phyloP scores from a whole-genome alignment of 2,797 vertebrate species.

The Masticophis lateralis region DNA sequence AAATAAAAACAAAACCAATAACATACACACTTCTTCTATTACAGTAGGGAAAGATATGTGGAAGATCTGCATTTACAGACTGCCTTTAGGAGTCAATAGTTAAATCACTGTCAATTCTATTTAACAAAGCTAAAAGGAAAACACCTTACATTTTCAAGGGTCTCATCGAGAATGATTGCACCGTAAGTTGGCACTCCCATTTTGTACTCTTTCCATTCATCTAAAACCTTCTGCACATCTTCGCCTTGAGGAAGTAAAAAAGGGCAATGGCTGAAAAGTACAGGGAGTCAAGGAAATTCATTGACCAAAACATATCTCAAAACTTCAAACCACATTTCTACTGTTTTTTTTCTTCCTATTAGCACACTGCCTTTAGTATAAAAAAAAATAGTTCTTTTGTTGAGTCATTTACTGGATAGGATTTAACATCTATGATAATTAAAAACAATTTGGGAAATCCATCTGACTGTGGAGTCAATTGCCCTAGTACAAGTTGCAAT shows the following conservation, averaged over 20 bases:
- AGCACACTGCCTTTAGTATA: background rate
- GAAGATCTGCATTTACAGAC: background rate
- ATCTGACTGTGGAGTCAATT: background rate
- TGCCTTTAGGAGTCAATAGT: background rate
- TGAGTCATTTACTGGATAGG: background rate
- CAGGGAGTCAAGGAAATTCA: conserved; percentile 74
- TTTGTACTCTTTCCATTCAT: conserved; percentile 99
- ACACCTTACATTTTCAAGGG: conserved; percentile 88
- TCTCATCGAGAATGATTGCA: conserved; percentile 96
- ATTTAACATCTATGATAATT: background rate
- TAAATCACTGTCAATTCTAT: background rate
- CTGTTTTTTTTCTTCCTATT: background rate
- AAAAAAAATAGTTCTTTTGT: background rate
- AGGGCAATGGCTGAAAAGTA: conserved; percentile 96
- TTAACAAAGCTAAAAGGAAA: background rate
- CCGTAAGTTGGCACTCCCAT: conserved; percentile 99
- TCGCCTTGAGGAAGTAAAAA: conserved; percentile 95
- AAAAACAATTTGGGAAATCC: background rate
- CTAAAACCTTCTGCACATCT: conserved; percentile 94
- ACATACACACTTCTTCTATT: background rate
- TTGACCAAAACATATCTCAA: background rate
- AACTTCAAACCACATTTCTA: background rate
- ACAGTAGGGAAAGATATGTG: background rate
- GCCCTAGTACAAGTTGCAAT: background rate
- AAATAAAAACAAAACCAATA: background rate